Conservation (phyloP, 2,888 invertebrate species). For the Ennomos quercinarius region DNA sequence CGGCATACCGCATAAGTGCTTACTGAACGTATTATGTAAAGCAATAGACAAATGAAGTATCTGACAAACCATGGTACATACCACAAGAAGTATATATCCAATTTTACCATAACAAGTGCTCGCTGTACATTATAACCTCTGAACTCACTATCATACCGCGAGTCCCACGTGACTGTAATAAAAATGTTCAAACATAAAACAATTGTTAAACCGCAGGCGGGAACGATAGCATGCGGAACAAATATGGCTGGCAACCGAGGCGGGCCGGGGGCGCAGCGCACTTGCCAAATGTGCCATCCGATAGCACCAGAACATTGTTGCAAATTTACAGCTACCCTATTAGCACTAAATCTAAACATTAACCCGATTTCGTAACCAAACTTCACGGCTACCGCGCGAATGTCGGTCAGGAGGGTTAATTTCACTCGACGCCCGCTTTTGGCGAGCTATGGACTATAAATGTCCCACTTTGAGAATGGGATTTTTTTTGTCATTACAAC, state of each 20-base stretch:
- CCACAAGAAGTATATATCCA: neutral
- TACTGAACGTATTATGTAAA: too few species aligned
- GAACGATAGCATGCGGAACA: slow-evolving; percentile 65
- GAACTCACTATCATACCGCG: slow-evolving; percentile 21
- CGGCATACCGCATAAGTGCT: too few species aligned
- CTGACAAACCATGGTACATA: too few species aligned
- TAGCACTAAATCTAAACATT: slow-evolving; percentile 86
- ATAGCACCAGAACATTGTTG: slow-evolving; percentile 81
- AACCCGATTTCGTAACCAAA: slow-evolving; percentile 82
- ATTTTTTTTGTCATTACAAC: slow-evolving; percentile 24
- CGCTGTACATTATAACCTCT: slow-evolving; percentile 9
- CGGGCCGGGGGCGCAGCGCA: slow-evolving; percentile 66
- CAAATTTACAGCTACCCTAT: slow-evolving; percentile 83
- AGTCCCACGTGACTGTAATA: slow-evolving; percentile 48
- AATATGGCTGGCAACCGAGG: slow-evolving; percentile 71
- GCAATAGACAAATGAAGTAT: too few species aligned
- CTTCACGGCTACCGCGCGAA: slow-evolving; percentile 71
- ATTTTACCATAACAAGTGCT: neutral
- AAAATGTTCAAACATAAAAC: slow-evolving; percentile 57
- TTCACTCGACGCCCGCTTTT: slow-evolving; percentile 58
- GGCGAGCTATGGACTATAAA: slow-evolving; percentile 47
- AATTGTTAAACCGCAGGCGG: slow-evolving; percentile 71
- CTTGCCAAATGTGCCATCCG: slow-evolving; percentile 84
- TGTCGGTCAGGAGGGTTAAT: slow-evolving; percentile 70
- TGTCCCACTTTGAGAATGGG: slow-evolving; percentile 44